Base-by-base conservation (phyloP, 2,888 invertebrate species). In the Netelia melanura region DNA sequence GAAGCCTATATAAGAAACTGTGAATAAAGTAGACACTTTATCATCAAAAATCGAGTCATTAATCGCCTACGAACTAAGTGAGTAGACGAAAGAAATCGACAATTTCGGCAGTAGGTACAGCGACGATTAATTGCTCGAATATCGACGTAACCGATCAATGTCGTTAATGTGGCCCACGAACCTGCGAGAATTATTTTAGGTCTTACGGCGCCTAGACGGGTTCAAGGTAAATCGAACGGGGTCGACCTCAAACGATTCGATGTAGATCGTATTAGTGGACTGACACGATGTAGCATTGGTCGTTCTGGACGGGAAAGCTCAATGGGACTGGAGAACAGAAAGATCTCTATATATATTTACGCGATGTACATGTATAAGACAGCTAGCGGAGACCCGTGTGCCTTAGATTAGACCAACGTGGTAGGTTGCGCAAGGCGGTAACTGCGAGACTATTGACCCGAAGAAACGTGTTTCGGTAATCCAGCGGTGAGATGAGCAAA, bases 391-490 rank as follows among this genome's bases (percentile, higher is more conserved):
- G 23, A 58, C 23, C 2, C 17, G 30, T 62, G 25, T 48, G 61
- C 44, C 48, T 48, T 25, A 8, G 44, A 25, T 62, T 70, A 44
- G 48, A 30, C 61, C 23, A 58, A 56, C 43, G 11, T 14, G 9
- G 64, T 54, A 65, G 25, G 67, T 52, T 52, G 11, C 38, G 17
- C 64, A 67, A 68, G 76, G 38, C 1, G 75, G 78, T 86, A 77
- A 84, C 87, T 82, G 25, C 23, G 80, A 76, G 87, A 87, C 68
- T 75, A 75, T 87, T 84, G 87, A 86, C 86, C 86, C 79, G 82
- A 67, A 81, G 44, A 78, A 86, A 83, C 84, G 81, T 83, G 83
- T 87, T 86, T 86, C 80, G 82, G 82, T 79, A 81, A 83, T 64
- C 56, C 79, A 58, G 58, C 84, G 71, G 43, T 62, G 76, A 77